These are phyloP conservation scores for Macaria liturata DNA, from an alignment of 2,888 invertebrate species.

Conservation along the genomic window DNA sequence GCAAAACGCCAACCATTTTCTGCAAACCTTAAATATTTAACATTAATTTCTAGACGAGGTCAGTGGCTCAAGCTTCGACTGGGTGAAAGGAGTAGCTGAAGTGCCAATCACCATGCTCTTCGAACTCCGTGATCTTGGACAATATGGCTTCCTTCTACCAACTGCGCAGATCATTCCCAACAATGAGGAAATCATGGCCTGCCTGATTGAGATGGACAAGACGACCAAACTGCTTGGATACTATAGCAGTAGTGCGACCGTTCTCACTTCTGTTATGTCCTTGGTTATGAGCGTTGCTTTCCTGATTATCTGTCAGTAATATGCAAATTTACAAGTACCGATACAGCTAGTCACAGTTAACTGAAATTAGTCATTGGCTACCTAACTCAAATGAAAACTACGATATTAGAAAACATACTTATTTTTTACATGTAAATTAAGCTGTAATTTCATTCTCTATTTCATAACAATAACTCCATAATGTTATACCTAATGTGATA, in stretches of 20 bases:
- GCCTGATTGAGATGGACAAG: slow-evolving; percentile 59
- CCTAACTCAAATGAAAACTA: too few species aligned
- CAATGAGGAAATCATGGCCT: slow-evolving; percentile 68
- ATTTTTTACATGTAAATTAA: too few species aligned
- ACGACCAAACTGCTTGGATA: slow-evolving; percentile 43
- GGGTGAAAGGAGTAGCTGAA: slow-evolving; percentile 78
- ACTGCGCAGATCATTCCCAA: slow-evolving; percentile 73
- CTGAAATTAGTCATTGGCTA: too few species aligned
- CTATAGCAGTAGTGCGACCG: slow-evolving; percentile 37
- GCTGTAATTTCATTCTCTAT: too few species aligned
- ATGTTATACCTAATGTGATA: too few species aligned
- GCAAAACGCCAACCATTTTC: too few species aligned
- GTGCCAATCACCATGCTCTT: slow-evolving; percentile 80
- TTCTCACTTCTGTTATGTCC: slow-evolving; percentile 31
- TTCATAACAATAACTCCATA: too few species aligned
- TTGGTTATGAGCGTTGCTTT: slow-evolving; percentile 31
- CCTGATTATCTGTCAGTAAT: slow-evolving; percentile 30
- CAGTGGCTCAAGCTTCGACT: slow-evolving; percentile 78
- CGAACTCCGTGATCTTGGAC: slow-evolving; percentile 81
- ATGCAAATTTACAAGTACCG: too few species aligned
- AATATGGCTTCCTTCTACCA: slow-evolving; percentile 81
- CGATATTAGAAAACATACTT: too few species aligned
- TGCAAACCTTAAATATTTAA: too few species aligned
- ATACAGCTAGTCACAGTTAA: too few species aligned
- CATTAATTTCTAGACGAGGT: slow-evolving; percentile 55